Percentiles rank a stretch among this genome's conserved stretches.
phyloP scores from a whole-genome alignment of 2,888 invertebrate species.

The Cremastinae sp. region DNA sequence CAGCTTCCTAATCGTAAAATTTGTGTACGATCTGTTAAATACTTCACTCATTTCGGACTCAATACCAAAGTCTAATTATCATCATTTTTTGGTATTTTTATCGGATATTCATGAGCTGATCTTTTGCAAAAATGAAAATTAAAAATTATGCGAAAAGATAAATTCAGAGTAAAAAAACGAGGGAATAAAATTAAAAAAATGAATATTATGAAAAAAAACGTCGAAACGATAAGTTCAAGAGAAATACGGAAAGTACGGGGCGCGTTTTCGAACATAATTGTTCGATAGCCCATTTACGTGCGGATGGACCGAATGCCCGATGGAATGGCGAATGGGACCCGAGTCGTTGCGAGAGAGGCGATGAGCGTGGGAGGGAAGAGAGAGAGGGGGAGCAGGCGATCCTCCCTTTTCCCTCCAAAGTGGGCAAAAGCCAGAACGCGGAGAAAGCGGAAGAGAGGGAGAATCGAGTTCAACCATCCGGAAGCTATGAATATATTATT shows the following conservation, averaged over 20 bases:
- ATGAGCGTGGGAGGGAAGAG: constrained; percentile 8
- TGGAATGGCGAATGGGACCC: constrained; percentile 44
- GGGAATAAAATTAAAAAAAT: neutral
- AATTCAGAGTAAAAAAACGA: neutral
- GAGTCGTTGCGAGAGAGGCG: constrained; percentile 31
- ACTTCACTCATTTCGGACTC: too few relatives aligned
- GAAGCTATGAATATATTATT: constrained; percentile 80
- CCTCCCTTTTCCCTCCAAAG: too few relatives aligned
- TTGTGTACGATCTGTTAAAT: too few relatives aligned
- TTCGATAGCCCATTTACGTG: constrained; percentile 68
- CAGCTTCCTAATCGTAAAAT: too few relatives aligned
- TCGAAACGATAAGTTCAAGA: constrained; percentile 22
- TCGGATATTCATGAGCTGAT: too few relatives aligned
- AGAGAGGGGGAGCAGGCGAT: neutral
- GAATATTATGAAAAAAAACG: constrained; percentile 21
- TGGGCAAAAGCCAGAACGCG: constrained; percentile 57
- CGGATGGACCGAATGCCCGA: constrained; percentile 61
- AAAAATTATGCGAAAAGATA: too few relatives aligned
- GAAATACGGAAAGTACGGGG: constrained; percentile 51
- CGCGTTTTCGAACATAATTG: constrained; percentile 68
- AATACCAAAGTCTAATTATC: too few relatives aligned
- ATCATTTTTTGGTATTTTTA: too few relatives aligned
- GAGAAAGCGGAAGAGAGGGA: constrained; percentile 52
- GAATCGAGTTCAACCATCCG: constrained; percentile 78
- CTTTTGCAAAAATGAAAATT: too few relatives aligned